These are phyloP conservation scores for Eilema depressum DNA, from an alignment of 2,888 invertebrate genomes.

Conservation along the genomic window DNA sequence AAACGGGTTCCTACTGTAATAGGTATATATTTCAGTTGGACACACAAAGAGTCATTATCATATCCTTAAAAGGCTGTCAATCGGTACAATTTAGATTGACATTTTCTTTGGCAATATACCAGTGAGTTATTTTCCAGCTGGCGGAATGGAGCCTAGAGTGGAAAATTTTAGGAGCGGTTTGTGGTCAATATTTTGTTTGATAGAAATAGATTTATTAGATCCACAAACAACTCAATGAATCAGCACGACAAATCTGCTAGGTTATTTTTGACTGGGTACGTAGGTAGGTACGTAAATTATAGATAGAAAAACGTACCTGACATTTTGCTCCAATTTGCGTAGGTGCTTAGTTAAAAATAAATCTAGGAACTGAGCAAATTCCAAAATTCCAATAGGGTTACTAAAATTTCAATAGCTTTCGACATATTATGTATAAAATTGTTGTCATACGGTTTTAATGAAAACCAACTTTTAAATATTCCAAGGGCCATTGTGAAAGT, in stretches of 20 bases:
- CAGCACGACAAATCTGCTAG: no score
- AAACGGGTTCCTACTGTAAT: slow-evolving; percentile 9
- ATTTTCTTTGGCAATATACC: slow-evolving; percentile 13
- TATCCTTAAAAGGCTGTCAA: slow-evolving; percentile 12
- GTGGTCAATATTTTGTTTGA: neutral
- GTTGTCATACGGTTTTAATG: neutral
- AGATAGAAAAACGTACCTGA: no score
- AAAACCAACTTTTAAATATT: slow-evolving; percentile 33
- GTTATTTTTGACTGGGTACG: no score
- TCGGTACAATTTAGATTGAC: neutral
- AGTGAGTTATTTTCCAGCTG: no score
- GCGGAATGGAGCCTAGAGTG: no score
- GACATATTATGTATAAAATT: neutral
- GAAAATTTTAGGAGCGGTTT: neutral
- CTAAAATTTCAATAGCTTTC: neutral
- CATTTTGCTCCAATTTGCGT: neutral
- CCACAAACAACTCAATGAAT: no score
- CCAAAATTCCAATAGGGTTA: neutral
- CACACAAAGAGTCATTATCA: neutral
- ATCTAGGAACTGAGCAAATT: neutral
- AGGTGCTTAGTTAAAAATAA: neutral
- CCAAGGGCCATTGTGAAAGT: slow-evolving; percentile 52
- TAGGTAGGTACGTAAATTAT: no score
- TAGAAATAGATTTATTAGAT: no score
- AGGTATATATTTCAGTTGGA: neutral